phyloP scores from a whole-genome alignment of 2,888 invertebrate species.

The Trypoxylon attenuatum region DNA sequence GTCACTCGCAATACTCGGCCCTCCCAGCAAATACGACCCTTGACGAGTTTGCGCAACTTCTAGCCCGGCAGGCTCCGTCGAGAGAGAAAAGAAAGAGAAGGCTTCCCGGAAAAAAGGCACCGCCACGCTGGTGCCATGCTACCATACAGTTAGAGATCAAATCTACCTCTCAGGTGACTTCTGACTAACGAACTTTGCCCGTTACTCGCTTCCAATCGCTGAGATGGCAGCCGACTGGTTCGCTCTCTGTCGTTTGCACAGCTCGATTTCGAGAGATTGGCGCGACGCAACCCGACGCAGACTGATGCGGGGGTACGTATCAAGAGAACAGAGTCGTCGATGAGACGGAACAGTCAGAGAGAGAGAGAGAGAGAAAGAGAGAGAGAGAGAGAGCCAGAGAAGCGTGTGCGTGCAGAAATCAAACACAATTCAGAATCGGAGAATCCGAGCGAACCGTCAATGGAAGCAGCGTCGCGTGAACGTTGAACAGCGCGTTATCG shows the following conservation, averaged over 20 bases:
- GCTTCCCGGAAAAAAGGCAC: constrained; percentile 1
- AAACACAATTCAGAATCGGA: no score
- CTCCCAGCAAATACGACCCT: constrained; percentile 58
- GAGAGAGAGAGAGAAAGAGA: background rate
- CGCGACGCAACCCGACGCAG: no score
- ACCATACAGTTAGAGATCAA: constrained; percentile 36
- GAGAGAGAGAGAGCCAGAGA: background rate
- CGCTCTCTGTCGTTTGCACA: no score
- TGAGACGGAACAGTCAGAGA: no score
- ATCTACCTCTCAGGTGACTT: constrained; percentile 42
- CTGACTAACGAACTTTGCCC: constrained; percentile 37
- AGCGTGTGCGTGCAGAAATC: no score
- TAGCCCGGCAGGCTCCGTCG: constrained; percentile 40
- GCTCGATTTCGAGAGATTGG: no score
- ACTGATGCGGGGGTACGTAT: no score
- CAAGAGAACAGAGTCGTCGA: no score
- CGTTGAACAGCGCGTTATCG: constrained; percentile 1
- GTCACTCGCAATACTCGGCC: constrained; percentile 69
- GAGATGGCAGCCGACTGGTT: no score
- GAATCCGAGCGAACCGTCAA: no score
- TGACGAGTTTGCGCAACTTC: constrained; percentile 60
- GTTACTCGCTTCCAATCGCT: constrained; percentile 23
- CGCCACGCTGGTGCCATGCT: constrained; percentile 28
- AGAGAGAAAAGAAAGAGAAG: constrained; percentile 5
- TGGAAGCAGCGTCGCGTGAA: no score